A percentile compares a stretch with the other conserved stretches of the same genome.
Evolutionary conservation across 1,140 invertebrate genomes (phyloP).

Genomic region (Cydia fagiglandana): DNA sequence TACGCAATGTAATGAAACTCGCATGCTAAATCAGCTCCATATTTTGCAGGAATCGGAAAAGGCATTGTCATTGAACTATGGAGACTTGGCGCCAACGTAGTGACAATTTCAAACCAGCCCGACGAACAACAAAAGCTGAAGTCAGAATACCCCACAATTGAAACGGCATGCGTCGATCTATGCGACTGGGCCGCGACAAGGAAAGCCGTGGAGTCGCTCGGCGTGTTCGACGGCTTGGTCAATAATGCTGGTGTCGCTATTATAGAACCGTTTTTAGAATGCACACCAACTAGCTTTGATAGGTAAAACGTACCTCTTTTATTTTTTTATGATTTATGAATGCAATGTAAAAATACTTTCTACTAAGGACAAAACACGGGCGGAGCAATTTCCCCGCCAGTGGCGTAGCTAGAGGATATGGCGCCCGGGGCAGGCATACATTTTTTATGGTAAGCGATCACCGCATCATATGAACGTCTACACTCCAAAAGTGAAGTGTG

Average conservation of each 20-base stretch:
- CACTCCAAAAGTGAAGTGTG: too few species aligned
- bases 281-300: constrained; percentile 85
- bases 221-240: constrained; percentile 61
- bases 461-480: too few species aligned
- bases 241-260: constrained; percentile 65
- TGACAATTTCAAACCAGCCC: constrained; percentile 85
- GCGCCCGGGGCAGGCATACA: too few species aligned
- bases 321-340: too few species aligned
- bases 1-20: too few species aligned
- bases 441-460: too few species aligned
- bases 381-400: too few species aligned
- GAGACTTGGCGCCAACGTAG: constrained; percentile 83
- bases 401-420: too few species aligned
- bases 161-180: constrained; percentile 84
- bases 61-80: constrained; percentile 83
- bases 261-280: constrained; percentile 64
- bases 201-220: constrained; percentile 67
- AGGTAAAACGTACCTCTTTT: constrained; percentile 78
- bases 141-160: constrained; percentile 81
- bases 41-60: constrained; percentile 85
- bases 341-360: too few species aligned
- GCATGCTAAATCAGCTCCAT: too few species aligned
- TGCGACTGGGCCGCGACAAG: constrained; percentile 87
- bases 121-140: constrained; percentile 83
- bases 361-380: too few species aligned